phyloP scores from a whole-genome alignment of 2,888 invertebrate genomes.

The Gasteruption jaculator region DNA sequence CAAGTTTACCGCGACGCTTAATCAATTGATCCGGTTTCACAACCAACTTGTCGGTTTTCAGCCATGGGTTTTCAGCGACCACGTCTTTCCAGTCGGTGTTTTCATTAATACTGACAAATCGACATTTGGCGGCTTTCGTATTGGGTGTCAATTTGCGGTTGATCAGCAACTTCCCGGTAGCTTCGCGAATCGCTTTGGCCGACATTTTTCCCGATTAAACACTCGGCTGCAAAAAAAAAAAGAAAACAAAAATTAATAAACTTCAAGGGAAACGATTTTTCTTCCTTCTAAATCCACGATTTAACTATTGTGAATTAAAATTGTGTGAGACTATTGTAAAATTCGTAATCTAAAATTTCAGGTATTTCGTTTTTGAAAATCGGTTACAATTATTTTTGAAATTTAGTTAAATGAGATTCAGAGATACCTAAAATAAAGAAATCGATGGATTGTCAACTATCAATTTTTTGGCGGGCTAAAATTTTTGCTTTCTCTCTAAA shows the following conservation, averaged over 20 bases:
- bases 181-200: slow-evolving; percentile 94
- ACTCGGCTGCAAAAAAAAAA: slow-evolving; percentile 21
- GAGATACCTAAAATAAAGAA: too few species aligned
- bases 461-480: too few species aligned
- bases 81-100: slow-evolving; percentile 76
- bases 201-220: slow-evolving; percentile 65
- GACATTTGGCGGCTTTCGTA: slow-evolving; percentile 68
- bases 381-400: too few species aligned
- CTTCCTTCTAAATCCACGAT: too few species aligned
- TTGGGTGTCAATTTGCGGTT: slow-evolving; percentile 72
- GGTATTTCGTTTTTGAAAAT: too few species aligned
- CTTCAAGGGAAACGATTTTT: too few species aligned
- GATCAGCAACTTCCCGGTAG: slow-evolving; percentile 87
- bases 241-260: not conserved
- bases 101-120: slow-evolving; percentile 76
- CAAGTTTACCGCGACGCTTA: slow-evolving; percentile 95
- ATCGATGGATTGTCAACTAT: too few species aligned
- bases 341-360: too few species aligned
- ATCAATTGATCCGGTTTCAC: slow-evolving; percentile 99
- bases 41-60: slow-evolving; percentile 79
- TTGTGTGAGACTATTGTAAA: too few species aligned
- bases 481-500: too few species aligned
- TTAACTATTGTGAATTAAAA: too few species aligned
- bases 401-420: too few species aligned
- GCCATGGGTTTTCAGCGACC: slow-evolving; percentile 78